phyloP scores from a whole-genome alignment of 2,113 vertebrate species.

The Strix uralensis region DNA sequence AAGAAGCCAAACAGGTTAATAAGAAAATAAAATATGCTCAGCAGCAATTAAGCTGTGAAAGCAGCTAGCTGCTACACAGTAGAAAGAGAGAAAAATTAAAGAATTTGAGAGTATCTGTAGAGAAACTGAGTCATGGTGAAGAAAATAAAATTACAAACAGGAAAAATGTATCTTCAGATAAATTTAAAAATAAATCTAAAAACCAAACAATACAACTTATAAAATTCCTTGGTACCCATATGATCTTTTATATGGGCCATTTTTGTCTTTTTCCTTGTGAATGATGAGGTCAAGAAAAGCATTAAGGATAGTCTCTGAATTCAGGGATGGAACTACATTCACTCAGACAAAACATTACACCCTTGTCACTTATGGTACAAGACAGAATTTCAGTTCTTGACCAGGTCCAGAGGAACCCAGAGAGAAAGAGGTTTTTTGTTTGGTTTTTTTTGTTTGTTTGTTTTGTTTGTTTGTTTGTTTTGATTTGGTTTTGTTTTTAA shows the following conservation, averaged over 20 bases:
- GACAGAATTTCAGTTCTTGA: neutral
- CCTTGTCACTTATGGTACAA: neutral
- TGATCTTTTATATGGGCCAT: neutral
- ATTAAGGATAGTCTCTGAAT: neutral
- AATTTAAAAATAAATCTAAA: neutral
- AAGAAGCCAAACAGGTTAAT: conserved; percentile 24
- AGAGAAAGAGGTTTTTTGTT: neutral
- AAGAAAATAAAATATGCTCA: neutral
- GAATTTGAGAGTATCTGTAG: neutral
- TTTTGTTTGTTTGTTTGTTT: neutral
- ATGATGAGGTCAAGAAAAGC: neutral
- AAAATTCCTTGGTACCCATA: neutral
- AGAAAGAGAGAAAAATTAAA: neutral
- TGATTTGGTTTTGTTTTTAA: neutral
- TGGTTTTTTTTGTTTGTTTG: neutral
- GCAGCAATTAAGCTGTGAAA: neutral
- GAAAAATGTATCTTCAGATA: neutral
- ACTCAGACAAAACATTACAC: neutral
- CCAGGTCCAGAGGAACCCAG: neutral
- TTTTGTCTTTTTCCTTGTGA: neutral
- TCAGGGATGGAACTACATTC: neutral
- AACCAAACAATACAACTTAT: neutral
- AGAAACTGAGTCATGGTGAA: neutral
- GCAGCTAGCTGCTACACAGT: neutral
- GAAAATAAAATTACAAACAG: neutral